These are phyloP conservation scores for Takifugu rubripes DNA, from an alignment of 2,797 vertebrate genomes.

Conservation along the genomic window DNA sequence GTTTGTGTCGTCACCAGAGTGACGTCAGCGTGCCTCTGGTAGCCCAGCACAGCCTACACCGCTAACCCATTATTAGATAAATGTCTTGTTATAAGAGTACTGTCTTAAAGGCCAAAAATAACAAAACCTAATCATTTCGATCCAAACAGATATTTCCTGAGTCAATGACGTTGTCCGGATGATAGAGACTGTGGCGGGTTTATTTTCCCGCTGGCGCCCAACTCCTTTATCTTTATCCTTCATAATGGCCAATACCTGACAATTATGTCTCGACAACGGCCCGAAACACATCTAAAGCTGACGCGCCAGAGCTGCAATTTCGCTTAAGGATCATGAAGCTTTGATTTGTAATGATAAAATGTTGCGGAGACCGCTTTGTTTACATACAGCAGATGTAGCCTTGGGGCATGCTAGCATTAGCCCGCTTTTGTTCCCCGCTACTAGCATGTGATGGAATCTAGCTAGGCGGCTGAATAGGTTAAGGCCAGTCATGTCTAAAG, in stretches of 20 bases:
- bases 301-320: background rate
- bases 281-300: background rate
- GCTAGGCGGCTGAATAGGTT: slow-evolving; percentile 13
- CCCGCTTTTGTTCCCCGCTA: slow-evolving; percentile 39
- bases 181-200: too few relatives aligned
- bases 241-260: too few relatives aligned
- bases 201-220: background rate
- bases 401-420: background rate
- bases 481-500: slow-evolving; percentile 1
- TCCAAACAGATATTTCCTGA: too few relatives aligned
- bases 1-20: background rate
- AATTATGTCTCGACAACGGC: background rate
- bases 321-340: too few relatives aligned
- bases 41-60: slow-evolving; percentile 3
- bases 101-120: too few relatives aligned
- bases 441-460: slow-evolving; percentile 56
- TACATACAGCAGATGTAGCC: slow-evolving; percentile 30
- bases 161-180: too few relatives aligned
- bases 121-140: too few relatives aligned
- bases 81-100: fast-evolving
- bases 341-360: too few relatives aligned
- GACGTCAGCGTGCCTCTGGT: background rate
- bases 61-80: background rate
- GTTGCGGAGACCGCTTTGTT: slow-evolving; percentile 24
- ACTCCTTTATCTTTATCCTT: background rate